Conservation (phyloP, 2,113 vertebrate genomes). For the Megaceryle torquata region DNA sequence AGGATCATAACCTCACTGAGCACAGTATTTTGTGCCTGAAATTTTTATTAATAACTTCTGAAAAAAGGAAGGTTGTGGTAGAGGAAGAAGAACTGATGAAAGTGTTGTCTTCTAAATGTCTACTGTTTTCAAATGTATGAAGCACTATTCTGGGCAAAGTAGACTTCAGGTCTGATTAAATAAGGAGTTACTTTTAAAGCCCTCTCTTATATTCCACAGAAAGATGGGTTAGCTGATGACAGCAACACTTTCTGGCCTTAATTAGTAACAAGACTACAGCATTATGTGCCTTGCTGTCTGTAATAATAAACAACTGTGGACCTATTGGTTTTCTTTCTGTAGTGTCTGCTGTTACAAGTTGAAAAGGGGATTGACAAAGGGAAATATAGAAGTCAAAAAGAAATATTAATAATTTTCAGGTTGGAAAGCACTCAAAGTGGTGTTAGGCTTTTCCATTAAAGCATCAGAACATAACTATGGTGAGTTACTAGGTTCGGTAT, state of each 20-base stretch:
- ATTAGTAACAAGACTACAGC: background rate
- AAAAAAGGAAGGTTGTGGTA: background rate
- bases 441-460: background rate
- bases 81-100: background rate
- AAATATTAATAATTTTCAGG: background rate
- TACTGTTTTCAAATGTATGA: background rate
- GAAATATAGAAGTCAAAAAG: background rate
- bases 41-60: background rate
- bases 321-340: background rate
- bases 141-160: background rate
- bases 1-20: background rate
- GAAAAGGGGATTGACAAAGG: background rate
- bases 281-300: background rate
- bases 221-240: background rate
- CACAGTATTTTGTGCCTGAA: background rate
- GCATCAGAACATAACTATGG: background rate
- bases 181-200: background rate
- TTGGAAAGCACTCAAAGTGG: background rate
- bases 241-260: background rate
- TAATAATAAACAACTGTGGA: background rate
- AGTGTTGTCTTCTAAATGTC: background rate
- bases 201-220: background rate
- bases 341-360: background rate
- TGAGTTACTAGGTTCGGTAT: background rate
- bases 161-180: background rate